Conservation (phyloP, 2,113 vertebrate species). For the Cephalopholis sonnerati region DNA sequence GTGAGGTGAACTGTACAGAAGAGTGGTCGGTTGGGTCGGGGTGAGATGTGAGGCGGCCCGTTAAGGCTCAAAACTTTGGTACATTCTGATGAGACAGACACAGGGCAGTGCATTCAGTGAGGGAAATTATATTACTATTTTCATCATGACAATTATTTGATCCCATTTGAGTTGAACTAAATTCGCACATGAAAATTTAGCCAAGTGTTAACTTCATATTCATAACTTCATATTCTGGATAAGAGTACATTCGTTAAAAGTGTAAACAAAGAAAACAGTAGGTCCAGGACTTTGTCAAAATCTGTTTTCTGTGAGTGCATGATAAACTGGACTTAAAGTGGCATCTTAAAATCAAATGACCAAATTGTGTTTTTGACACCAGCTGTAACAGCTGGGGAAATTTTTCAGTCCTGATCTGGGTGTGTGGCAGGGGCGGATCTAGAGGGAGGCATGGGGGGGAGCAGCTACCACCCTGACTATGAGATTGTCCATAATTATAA, state of each 20-base stretch:
- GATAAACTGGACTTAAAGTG: neutral
- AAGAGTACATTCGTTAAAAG: conserved; percentile 2
- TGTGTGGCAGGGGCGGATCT: neutral
- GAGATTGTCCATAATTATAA: neutral
- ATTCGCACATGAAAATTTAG: neutral
- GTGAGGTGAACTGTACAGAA: conserved; percentile 48
- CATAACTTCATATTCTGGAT: neutral
- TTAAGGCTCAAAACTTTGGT: conserved; percentile 70
- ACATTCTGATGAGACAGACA: conserved; percentile 64
- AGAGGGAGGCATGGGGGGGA: neutral
- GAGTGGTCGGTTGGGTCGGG: neutral
- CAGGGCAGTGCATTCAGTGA: conserved; percentile 29
- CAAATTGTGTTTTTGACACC: neutral
- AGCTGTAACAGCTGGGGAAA: neutral
- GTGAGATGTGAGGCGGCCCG: conserved; percentile 15
- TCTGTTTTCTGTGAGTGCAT: neutral
- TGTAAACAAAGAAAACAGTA: conserved; percentile 2
- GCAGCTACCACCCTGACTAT: neutral
- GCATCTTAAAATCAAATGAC: neutral
- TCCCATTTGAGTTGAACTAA: neutral
- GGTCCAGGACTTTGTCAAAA: neutral
- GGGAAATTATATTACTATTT: neutral
- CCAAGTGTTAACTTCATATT: neutral
- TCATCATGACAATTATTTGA: neutral
- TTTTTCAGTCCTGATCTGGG: neutral